phyloP scores from a whole-genome alignment of 1,140 invertebrate genomes.

The Physella acuta region DNA sequence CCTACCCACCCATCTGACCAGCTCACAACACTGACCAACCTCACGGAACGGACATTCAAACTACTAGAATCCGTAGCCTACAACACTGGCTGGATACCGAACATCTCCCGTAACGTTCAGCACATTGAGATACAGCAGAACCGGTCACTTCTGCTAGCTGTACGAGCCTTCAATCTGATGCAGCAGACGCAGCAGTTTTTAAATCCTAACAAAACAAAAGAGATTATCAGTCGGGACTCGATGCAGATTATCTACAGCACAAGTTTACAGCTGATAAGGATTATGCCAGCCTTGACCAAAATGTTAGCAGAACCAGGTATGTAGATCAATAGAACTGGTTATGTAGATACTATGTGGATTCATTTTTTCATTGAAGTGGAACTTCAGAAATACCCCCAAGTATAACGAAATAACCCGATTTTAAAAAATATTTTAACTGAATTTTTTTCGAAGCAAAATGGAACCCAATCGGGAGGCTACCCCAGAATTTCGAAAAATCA shows the following conservation, averaged over 20 bases:
- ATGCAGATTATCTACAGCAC: slow-evolving; percentile 34
- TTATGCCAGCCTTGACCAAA: slow-evolving; percentile 37
- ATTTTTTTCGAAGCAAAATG: too few species aligned
- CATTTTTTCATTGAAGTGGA: too few species aligned
- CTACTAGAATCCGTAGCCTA: slow-evolving; percentile 38
- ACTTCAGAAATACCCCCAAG: too few species aligned
- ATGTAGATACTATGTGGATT: too few species aligned
- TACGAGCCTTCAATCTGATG: background rate
- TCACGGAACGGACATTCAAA: slow-evolving; percentile 33
- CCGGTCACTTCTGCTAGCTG: slow-evolving; percentile 29
- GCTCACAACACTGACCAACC: slow-evolving; percentile 26
- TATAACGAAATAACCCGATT: too few species aligned
- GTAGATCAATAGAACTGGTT: slow-evolving; percentile 9
- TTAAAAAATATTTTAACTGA: too few species aligned
- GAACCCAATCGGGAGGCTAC: too few species aligned
- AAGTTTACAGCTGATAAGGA: slow-evolving; percentile 29
- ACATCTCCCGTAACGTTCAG: slow-evolving; percentile 39
- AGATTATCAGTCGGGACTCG: too few species aligned
- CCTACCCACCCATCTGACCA: background rate
- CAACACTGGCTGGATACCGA: slow-evolving; percentile 43
- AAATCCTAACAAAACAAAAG: too few species aligned
- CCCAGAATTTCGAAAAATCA: too few species aligned
- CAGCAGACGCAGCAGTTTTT: too few species aligned
- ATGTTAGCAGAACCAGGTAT: slow-evolving; percentile 43
- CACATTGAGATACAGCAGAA: slow-evolving; percentile 37